Evolutionary conservation across 2,113 vertebrate species (phyloP).

Genomic region (Corynorhinus townsendii): DNA sequence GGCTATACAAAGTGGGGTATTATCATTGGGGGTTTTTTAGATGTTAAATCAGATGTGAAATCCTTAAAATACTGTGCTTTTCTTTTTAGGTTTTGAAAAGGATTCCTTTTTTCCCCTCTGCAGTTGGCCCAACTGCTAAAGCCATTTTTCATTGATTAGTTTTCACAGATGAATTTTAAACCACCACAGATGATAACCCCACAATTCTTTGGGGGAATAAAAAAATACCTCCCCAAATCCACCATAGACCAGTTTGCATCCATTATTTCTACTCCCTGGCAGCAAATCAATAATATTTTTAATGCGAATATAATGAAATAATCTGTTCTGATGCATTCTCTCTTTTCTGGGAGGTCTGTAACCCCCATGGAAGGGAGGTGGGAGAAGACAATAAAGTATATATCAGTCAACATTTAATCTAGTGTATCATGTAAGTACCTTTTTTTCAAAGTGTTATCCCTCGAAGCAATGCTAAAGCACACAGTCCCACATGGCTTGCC

Average conservation of each 20-base stretch:
- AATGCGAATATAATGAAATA: constrained; percentile 22
- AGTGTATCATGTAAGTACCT: constrained; percentile 10
- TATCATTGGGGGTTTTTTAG: constrained; percentile 70
- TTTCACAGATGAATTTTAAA: constrained; percentile 74
- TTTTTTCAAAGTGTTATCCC: not conserved
- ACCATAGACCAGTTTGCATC: constrained; percentile 48
- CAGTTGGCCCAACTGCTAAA: constrained; percentile 62
- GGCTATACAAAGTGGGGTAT: constrained; percentile 71
- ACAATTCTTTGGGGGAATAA: constrained; percentile 51
- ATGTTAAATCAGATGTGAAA: constrained; percentile 88
- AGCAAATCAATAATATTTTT: constrained; percentile 67
- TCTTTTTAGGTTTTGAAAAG: constrained; percentile 72
- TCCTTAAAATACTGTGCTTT: constrained; percentile 77
- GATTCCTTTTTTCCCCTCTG: constrained; percentile 29
- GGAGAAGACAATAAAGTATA: not conserved
- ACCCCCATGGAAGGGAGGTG: not conserved
- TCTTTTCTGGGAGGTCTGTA: not conserved
- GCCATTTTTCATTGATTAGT: constrained; percentile 73
- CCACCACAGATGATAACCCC: constrained; percentile 43
- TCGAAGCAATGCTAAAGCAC: not conserved
- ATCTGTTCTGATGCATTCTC: constrained; percentile 24
- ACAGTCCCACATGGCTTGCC: not conserved
- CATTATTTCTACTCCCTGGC: constrained; percentile 63
- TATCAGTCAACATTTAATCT: constrained; percentile 33
- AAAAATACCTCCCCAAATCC: constrained; percentile 42